Base-by-base conservation (phyloP, 2,113 vertebrate genomes). In the Coptodon rendalli region DNA sequence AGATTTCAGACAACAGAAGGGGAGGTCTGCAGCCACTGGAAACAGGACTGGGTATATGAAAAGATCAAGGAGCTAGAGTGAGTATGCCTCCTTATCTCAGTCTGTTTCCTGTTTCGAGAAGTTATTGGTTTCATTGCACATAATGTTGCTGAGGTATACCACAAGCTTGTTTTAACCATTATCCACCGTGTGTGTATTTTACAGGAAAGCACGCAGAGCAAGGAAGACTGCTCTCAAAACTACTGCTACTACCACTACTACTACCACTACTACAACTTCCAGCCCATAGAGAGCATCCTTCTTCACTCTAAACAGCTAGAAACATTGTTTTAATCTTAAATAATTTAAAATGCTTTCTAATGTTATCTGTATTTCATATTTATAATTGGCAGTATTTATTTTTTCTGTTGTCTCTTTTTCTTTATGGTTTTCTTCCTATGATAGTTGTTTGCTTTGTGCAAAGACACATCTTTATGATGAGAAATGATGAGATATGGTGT, bases 1-100 rank as follows among this genome's bases (percentile, higher is more conserved):
- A 92, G 95, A 79, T 95, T 94, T 80, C 22, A 92, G 85, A 95
- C 93, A 17, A 82, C 90, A 27, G 71, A 93, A 3, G 92, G 93
- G 43, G 57, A 92, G 2, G 7, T 93, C 38, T 95, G 94, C 90
- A 93, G 92, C 90, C 91, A 95, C 87, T 94, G 89, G 91, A 94
- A 52, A 82, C 83, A 92, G 45, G 81, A 88, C 22, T 95, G 94
- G 95, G 93, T 93, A 10, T 48, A 85, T 52, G 36, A 66, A 1
- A 93, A 88, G 82, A 73, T 95, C 85, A 92, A 7, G 63, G 90
- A 94, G 80, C 61, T 94, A 9, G 85, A 94, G 94, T 95, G 61
- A 95, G 94, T 92, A 29, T 29, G 5, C 27, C 50, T 81, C n/a
- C n/a, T 38, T 40, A 12, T 82, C 45, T 63, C 3, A n/a, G 22